phyloP scores from a whole-genome alignment of 2,113 vertebrate genomes.

The Mesoclemmys tuberculata region DNA sequence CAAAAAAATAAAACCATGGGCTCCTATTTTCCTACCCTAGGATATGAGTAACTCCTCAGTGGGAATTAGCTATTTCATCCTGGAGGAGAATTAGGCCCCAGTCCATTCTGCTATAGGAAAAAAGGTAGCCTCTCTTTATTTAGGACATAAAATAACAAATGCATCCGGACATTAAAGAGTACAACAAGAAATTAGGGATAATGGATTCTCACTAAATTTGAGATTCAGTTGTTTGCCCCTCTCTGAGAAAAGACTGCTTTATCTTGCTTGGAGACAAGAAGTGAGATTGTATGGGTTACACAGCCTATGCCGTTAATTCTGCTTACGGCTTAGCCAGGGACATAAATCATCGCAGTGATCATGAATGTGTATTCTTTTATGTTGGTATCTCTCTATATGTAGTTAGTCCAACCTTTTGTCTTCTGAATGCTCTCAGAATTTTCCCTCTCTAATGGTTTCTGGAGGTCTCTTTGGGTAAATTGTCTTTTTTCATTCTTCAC shows the following conservation, averaged over 20 bases:
- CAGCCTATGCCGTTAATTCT: background rate
- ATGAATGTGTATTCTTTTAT: background rate
- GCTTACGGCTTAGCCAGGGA: background rate
- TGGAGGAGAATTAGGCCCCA: background rate
- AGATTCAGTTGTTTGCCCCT: background rate
- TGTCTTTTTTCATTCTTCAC: background rate
- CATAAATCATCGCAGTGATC: background rate
- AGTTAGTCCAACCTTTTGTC: background rate
- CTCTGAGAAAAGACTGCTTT: background rate
- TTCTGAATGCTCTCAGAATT: background rate
- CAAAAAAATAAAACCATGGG: background rate
- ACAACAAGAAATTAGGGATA: background rate
- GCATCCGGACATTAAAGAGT: background rate
- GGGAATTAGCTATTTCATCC: background rate
- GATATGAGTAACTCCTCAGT: background rate
- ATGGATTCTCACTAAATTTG: background rate
- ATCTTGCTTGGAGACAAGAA: background rate
- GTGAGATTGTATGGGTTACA: background rate
- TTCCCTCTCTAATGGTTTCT: background rate
- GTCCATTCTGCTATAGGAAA: background rate
- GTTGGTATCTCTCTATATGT: accelerated
- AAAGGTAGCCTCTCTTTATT: background rate
- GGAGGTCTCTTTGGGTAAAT: background rate
- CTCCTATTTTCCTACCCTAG: background rate
- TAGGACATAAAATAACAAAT: background rate